phyloP scores from a whole-genome alignment of 2,888 invertebrate species.

The Sepioteuthis lessoniana region DNA sequence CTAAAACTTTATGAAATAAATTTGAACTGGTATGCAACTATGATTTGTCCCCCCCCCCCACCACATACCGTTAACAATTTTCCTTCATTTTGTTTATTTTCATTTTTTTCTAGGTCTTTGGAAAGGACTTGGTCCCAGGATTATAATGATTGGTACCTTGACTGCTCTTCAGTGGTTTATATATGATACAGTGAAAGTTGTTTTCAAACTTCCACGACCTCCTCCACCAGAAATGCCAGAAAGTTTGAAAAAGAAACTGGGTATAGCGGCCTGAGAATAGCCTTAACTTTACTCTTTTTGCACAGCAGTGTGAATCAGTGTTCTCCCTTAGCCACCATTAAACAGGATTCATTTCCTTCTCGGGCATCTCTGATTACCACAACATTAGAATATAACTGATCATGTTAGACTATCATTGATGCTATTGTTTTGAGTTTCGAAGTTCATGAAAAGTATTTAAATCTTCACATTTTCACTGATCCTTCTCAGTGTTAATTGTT shows the following conservation, averaged over 20 bases:
- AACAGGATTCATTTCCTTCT: neutral
- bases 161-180: conserved; percentile 96
- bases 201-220: conserved; percentile 88
- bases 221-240: conserved; percentile 98
- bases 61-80: conserved; percentile 54
- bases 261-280: conserved; percentile 49
- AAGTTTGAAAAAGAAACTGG: conserved; percentile 71
- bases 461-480: neutral
- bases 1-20: too few species aligned
- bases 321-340: conserved; percentile 18
- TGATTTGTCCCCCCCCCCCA: too few species aligned
- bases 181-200: conserved; percentile 91
- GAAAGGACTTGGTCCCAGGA: conserved; percentile 88
- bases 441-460: neutral
- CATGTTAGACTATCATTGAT: neutral
- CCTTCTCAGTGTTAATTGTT: neutral
- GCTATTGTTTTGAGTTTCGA: neutral
- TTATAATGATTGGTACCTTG: conserved; percentile 93
- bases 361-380: neutral
- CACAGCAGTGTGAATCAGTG: neutral
- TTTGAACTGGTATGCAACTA: too few species aligned
- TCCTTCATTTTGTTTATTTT: neutral
- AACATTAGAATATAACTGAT: neutral
- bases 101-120: conserved; percentile 80
- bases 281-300: neutral